These are phyloP conservation scores for Micropterix aruncella DNA, from an alignment of 2,888 invertebrate genomes.

Conservation along the genomic window DNA sequence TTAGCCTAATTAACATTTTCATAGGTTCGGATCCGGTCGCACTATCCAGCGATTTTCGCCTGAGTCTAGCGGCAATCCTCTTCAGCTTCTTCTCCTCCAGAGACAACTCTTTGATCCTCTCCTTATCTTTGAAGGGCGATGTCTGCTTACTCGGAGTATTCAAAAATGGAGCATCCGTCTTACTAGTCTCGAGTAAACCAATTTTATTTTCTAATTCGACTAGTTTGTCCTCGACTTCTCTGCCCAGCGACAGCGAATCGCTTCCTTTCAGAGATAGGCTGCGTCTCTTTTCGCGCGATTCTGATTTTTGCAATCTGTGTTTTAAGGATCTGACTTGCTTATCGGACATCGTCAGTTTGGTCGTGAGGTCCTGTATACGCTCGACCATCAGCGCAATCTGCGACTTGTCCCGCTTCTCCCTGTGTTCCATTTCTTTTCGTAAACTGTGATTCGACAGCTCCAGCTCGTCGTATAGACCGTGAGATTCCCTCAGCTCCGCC, in stretches of 20 bases:
- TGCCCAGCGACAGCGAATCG: slow-evolving; percentile 65
- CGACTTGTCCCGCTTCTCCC: slow-evolving; percentile 49
- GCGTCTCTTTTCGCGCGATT: slow-evolving; percentile 63
- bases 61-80: slow-evolving; percentile 39
- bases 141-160: slow-evolving; percentile 23
- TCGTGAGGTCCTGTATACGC: slow-evolving; percentile 70
- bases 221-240: slow-evolving; percentile 75
- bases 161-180: slow-evolving; percentile 27
- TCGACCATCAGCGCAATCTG: slow-evolving; percentile 71
- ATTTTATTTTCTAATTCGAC: slow-evolving; percentile 70
- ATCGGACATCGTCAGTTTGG: slow-evolving; percentile 67
- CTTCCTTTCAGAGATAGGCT: slow-evolving; percentile 73
- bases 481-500: slow-evolving; percentile 63
- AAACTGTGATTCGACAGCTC: slow-evolving; percentile 67
- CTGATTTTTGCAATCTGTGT: slow-evolving; percentile 65
- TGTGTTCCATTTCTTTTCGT: slow-evolving; percentile 52
- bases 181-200: slow-evolving; percentile 43
- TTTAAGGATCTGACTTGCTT: slow-evolving; percentile 67
- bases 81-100: slow-evolving; percentile 35
- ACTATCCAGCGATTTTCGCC: slow-evolving; percentile 67
- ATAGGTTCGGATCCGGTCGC: slow-evolving; percentile 66
- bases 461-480: slow-evolving; percentile 64
- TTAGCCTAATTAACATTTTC: slow-evolving; percentile 64
- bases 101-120: slow-evolving; percentile 24
- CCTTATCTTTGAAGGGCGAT: slow-evolving; percentile 38